Base-by-base conservation (phyloP, 2,113 vertebrate genomes). In the Mastomys coucha region DNA sequence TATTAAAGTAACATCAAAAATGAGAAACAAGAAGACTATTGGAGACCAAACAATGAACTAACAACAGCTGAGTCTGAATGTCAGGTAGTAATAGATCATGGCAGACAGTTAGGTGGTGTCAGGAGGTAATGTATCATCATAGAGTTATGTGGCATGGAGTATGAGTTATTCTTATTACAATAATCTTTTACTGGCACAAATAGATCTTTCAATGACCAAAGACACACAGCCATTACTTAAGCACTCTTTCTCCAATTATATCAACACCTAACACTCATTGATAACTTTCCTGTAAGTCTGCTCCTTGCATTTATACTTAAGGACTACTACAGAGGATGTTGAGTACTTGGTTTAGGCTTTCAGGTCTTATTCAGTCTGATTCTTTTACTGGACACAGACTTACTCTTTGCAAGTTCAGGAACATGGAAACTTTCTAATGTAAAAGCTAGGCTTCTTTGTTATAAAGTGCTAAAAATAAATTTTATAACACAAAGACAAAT, bases 401-500 rank as follows among this genome's bases (percentile, higher is more conserved):
- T 90, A 67, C 12, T 88, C 63, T 60, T 81, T 89, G 9, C 11
- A 91, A 73, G 58, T 81, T 82, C 36, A 51, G 4, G 80, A 70
- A 51, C 72, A 28, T 3, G 51, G 7, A 88, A 80, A 77, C 0
- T 77, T 93, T 94, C 22, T 89, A 80, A 56, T 7, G 4, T 87
- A 8, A 82, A 92, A 80, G 58, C 2, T 19, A 58, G 14, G 36
- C 6, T 19, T 19, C 22, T 96, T 96, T 95, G 28, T 60, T 56
- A 17, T 53, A 26, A 93, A 91, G 20, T 17, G 16, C 7, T 88
- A 82, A 91, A 76, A 73, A 51, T 45, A 51, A 33, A 33, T 92
- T 97, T 90, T 42, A 28, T 80, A 95, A 82, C 13, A 36, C 31
- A n/a, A 91, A 88, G 17, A 16, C 42, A 65, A 93, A 22, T 7